Percentiles rank a stretch among this genome's conserved stretches.
phyloP scores from a whole-genome alignment of 2,113 vertebrate genomes.

The Otis tarda region DNA sequence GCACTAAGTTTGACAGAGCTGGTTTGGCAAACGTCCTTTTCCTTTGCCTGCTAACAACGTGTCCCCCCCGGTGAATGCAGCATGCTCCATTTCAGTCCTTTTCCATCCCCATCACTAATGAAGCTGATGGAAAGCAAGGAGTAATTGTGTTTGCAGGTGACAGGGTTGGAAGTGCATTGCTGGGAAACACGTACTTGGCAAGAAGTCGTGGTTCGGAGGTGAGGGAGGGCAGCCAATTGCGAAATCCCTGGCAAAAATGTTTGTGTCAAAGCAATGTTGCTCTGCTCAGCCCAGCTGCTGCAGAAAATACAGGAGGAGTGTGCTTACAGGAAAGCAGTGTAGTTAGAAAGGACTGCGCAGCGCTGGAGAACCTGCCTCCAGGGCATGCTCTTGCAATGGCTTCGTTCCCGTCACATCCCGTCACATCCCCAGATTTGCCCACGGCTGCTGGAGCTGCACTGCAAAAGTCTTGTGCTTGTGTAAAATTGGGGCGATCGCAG shows the following conservation, averaged over 20 bases:
- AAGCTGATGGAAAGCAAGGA: slow-evolving; percentile 32
- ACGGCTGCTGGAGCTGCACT: rapidly evolving
- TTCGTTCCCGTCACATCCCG: rapidly evolving
- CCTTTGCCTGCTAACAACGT: not conserved
- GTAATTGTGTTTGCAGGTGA: slow-evolving; percentile 69
- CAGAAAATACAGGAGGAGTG: not conserved
- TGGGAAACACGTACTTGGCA: slow-evolving; percentile 51
- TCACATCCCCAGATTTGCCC: not conserved
- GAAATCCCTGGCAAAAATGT: slow-evolving; percentile 37
- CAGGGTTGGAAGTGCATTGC: slow-evolving; percentile 29
- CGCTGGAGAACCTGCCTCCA: rapidly evolving
- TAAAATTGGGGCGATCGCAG: not conserved
- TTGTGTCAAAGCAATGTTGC: not conserved
- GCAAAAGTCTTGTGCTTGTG: not conserved
- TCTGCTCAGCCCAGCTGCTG: slow-evolving; percentile 11
- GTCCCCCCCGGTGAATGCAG: not conserved
- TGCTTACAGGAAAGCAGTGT: not conserved
- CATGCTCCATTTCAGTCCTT: slow-evolving; percentile 37
- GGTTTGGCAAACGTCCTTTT: not conserved
- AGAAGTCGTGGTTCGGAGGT: not conserved
- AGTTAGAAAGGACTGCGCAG: not conserved
- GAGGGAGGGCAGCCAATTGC: slow-evolving; percentile 49
- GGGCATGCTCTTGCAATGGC: not conserved
- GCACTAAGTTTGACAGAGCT: not conserved
- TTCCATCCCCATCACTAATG: slow-evolving; percentile 1